phyloP scores from a whole-genome alignment of 2,797 vertebrate species.

The Morelia viridis region DNA sequence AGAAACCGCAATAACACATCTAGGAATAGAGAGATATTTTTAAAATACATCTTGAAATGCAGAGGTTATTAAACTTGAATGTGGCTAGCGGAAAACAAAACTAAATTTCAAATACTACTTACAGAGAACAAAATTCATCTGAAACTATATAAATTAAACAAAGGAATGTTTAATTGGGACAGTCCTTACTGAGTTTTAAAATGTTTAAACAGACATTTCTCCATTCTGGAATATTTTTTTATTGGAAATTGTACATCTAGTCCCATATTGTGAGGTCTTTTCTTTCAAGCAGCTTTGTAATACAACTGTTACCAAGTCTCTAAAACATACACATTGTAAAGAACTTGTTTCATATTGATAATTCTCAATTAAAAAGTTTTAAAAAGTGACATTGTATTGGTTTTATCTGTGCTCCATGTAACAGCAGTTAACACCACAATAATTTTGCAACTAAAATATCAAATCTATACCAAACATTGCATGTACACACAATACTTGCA shows the following conservation, averaged over 20 bases:
- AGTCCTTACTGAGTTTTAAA: constrained; percentile 37
- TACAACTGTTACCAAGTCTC: constrained; percentile 55
- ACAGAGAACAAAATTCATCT: constrained; percentile 37
- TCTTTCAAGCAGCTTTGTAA: constrained; percentile 60
- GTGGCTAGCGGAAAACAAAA: neutral
- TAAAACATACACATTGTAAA: constrained; percentile 46
- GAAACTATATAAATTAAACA: constrained; percentile 60
- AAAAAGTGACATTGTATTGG: constrained; percentile 63
- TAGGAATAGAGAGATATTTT: neutral
- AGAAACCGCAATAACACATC: neutral
- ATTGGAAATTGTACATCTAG: constrained; percentile 58
- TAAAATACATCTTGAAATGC: neutral
- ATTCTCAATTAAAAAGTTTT: constrained; percentile 63
- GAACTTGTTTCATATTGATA: constrained; percentile 48
- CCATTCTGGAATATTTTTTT: constrained; percentile 20
- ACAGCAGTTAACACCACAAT: constrained; percentile 60
- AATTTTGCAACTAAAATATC: constrained; percentile 65
- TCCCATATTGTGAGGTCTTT: constrained; percentile 54
- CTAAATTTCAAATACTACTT: neutral
- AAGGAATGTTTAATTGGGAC: constrained; percentile 65
- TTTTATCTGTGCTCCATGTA: constrained; percentile 70
- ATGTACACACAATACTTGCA: constrained; percentile 68
- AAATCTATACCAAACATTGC: constrained; percentile 65
- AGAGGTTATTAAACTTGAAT: neutral
- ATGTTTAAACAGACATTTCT: constrained; percentile 47